Percentiles rank a stretch among this genome's conserved stretches.
These are phyloP conservation scores for Leptonema lineaticorne DNA, from an alignment of 1,140 invertebrate genomes.

Conservation along the genomic window DNA sequence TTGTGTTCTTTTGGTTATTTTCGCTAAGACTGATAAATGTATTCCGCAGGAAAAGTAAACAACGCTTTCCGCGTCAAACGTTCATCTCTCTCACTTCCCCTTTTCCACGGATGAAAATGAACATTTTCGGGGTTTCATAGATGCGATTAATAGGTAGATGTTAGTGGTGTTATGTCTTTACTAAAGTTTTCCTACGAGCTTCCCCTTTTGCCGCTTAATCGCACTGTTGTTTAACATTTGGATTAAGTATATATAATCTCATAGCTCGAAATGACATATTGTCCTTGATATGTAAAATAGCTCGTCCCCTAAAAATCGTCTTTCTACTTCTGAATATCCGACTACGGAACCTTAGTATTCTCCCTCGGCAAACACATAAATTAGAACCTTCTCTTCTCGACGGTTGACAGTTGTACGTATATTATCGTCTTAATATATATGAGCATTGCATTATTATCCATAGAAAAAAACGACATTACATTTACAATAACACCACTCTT, in stretches of 20 bases:
- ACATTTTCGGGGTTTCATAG: background rate
- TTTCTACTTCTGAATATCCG: background rate
- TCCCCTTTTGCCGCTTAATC: conserved; percentile 19
- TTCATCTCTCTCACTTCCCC: background rate
- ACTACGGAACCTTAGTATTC: background rate
- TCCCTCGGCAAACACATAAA: conserved; percentile 31
- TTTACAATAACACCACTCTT: too few relatives aligned
- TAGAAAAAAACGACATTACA: too few relatives aligned
- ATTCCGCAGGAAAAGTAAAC: conserved; percentile 11
- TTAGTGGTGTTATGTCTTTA: conserved; percentile 2
- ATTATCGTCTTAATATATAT: too few relatives aligned
- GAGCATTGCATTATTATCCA: too few relatives aligned
- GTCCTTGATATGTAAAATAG: conserved; percentile 36
- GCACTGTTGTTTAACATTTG: conserved; percentile 35
- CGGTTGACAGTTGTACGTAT: conserved; percentile 32
- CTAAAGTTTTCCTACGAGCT: background rate
- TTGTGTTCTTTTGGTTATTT: conserved; percentile 14
- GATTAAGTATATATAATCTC: conserved; percentile 30
- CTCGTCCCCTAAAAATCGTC: conserved; percentile 34
- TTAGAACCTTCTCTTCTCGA: conserved; percentile 19
- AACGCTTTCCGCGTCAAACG: conserved; percentile 1
- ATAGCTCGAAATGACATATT: conserved; percentile 32
- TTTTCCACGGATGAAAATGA: background rate
- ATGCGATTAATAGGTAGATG: background rate
- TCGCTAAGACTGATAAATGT: conserved; percentile 15